These are phyloP conservation scores for Muscina levida DNA, from an alignment of 2,888 invertebrate species.

Conservation along the genomic window DNA sequence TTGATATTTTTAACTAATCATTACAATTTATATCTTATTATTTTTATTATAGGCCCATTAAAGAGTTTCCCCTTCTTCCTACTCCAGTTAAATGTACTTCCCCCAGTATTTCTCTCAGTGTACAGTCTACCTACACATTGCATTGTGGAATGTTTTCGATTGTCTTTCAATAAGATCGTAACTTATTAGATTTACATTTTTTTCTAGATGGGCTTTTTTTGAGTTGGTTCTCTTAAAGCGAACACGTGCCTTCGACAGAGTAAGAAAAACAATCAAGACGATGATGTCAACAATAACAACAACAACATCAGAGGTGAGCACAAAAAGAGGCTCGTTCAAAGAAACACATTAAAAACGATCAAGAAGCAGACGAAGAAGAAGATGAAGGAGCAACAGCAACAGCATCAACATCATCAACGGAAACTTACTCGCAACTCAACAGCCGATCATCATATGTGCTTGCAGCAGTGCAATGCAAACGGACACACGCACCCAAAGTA, in stretches of 20 bases:
- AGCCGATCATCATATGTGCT: slow-evolving; percentile 1
- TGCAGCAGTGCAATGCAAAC: background rate
- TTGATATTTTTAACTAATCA: too few species aligned
- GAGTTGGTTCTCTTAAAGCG: slow-evolving; percentile 50
- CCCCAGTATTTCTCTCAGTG: slow-evolving; percentile 23
- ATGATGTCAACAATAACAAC: background rate
- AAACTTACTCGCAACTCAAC: background rate
- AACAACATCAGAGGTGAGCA: background rate
- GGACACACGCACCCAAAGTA: background rate
- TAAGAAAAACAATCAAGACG: background rate
- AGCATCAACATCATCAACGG: background rate
- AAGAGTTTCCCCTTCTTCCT: too few species aligned
- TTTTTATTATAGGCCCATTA: too few species aligned
- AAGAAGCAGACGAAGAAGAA: too few species aligned
- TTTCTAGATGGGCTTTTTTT: slow-evolving; percentile 30
- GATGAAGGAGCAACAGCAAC: too few species aligned
- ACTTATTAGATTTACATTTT: slow-evolving; percentile 56
- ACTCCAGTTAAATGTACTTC: too few species aligned
- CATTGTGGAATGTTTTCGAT: slow-evolving; percentile 25
- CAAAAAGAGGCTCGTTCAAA: slow-evolving; percentile 57
- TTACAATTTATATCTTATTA: too few species aligned
- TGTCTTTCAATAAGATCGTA: slow-evolving; percentile 58
- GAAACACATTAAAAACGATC: slow-evolving; percentile 26
- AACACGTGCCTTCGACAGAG: slow-evolving; percentile 60
- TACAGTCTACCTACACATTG: slow-evolving; percentile 14